A percentile compares a stretch with the other conserved stretches of the same genome.
phyloP scores from a whole-genome alignment of 37 sponge, comb jelly and placozoan genomes.

The Axinella damicornis region DNA sequence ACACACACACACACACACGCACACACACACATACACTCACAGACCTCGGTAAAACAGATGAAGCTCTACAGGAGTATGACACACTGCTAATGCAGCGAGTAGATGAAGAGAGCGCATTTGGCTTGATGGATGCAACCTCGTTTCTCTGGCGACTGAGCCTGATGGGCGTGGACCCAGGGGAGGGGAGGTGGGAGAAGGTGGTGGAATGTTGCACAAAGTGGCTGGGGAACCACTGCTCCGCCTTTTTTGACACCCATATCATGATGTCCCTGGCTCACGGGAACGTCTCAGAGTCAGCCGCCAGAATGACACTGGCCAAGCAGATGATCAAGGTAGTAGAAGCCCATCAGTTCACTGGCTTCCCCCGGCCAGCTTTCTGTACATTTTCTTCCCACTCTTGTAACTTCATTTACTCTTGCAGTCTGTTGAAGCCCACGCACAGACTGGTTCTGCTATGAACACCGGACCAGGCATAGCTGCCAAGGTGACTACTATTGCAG shows the following conservation, averaged over 20 bases:
- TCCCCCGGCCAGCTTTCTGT: too few relatives aligned
- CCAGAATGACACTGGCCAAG: constrained; percentile 44
- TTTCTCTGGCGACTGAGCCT: constrained; percentile 76
- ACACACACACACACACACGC: too few relatives aligned
- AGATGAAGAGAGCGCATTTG: constrained; percentile 12
- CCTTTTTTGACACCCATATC: constrained; percentile 33
- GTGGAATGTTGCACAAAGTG: too few relatives aligned
- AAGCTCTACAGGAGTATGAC: constrained; percentile 56
- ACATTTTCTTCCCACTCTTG: too few relatives aligned
- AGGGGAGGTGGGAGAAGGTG: constrained; percentile 38
- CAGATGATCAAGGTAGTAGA: constrained; percentile 50
- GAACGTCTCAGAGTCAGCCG: constrained; percentile 24
- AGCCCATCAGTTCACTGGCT: too few relatives aligned
- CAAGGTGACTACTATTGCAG: too few relatives aligned
- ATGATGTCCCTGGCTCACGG: constrained; percentile 55
- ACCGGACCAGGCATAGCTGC: too few relatives aligned
- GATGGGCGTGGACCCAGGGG: constrained; percentile 44
- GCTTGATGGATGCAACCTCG: constrained; percentile 65
- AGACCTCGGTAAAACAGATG: constrained; percentile 27
- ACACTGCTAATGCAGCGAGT: constrained; percentile 1
- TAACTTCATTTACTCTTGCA: too few relatives aligned
- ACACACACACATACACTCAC: background rate
- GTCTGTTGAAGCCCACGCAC: too few relatives aligned
- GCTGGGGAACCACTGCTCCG: too few relatives aligned
- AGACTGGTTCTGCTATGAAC: too few relatives aligned